Conservation (phyloP, 2,113 vertebrate species). For the Arizona elegans region DNA sequence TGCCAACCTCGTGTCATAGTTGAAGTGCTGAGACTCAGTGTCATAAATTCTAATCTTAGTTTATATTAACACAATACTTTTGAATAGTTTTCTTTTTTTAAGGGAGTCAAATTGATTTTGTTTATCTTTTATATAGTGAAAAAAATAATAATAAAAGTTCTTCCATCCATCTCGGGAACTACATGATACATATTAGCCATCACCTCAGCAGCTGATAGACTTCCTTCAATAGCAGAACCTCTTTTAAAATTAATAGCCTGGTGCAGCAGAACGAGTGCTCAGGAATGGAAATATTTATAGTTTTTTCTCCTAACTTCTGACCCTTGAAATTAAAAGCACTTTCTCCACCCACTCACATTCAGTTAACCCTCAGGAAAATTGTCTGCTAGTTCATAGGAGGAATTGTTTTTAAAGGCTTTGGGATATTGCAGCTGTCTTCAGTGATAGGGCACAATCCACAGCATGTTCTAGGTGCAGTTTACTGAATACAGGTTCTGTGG, state of each 20-base stretch:
- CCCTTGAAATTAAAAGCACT: slow-evolving; percentile 70
- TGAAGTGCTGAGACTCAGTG: neutral
- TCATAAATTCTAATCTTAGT: slow-evolving; percentile 6
- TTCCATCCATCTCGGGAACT: neutral
- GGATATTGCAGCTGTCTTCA: slow-evolving; percentile 38
- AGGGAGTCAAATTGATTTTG: slow-evolving; percentile 32
- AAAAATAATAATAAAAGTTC: neutral
- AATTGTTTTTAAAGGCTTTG: slow-evolving; percentile 44
- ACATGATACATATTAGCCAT: slow-evolving; percentile 25
- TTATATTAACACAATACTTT: neutral
- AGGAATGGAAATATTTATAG: slow-evolving; percentile 60
- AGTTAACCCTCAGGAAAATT: slow-evolving; percentile 66
- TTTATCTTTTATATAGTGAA: slow-evolving; percentile 22
- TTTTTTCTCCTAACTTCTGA: slow-evolving; percentile 67
- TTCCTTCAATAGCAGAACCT: slow-evolving; percentile 50
- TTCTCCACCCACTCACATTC: slow-evolving; percentile 49
- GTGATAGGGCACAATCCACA: slow-evolving; percentile 1
- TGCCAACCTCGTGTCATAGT: neutral
- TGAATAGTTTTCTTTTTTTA: slow-evolving; percentile 26
- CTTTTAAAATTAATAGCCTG: slow-evolving; percentile 56
- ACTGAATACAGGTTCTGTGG: neutral
- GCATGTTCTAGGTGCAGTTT: neutral
- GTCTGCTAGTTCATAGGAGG: slow-evolving; percentile 44
- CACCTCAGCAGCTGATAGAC: slow-evolving; percentile 24
- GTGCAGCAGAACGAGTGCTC: slow-evolving; percentile 47